Conservation (phyloP, 2,888 invertebrate species). For the Bedellia somnulentella region DNA sequence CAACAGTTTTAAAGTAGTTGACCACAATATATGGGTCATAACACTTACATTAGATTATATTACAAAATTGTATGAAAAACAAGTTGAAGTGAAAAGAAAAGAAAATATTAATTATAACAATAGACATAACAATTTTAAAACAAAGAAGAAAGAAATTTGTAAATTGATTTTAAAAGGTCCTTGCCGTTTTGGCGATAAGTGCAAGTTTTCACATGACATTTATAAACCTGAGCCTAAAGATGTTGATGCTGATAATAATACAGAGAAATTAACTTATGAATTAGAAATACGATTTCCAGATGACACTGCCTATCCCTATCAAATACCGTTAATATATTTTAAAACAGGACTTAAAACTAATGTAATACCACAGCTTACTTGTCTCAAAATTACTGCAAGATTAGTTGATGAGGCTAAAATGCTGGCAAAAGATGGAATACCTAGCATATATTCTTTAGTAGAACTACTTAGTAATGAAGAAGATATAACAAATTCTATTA, state of each 20-base stretch:
- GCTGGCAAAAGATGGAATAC: constrained; percentile 68
- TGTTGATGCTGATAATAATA: constrained; percentile 21
- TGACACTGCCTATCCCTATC: constrained; percentile 71
- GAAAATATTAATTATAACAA: constrained; percentile 31
- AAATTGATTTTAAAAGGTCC: constrained; percentile 66
- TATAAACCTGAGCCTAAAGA: constrained; percentile 22
- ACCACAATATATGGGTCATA: constrained; percentile 73
- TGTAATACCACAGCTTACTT: constrained; percentile 65
- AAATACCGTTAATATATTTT: constrained; percentile 72
- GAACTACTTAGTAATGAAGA: constrained; percentile 72
- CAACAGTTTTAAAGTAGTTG: constrained; percentile 67
- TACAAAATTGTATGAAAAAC: constrained; percentile 54
- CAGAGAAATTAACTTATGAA: constrained; percentile 55
- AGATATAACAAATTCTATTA: constrained; percentile 63
- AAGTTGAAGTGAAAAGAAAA: constrained; percentile 42
- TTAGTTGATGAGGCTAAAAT: constrained; percentile 69
- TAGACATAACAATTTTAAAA: constrained; percentile 30
- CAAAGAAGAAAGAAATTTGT: constrained; percentile 62
- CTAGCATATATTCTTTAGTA: constrained; percentile 71
- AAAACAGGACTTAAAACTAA: constrained; percentile 60
- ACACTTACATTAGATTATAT: constrained; percentile 69
- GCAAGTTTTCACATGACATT: constrained; percentile 71
- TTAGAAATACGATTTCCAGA: constrained; percentile 76
- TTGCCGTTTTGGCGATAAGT: constrained; percentile 74
- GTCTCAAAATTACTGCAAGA: constrained; percentile 66